Percentiles rank a stretch among this genome's conserved stretches.
Conservation (phyloP, 2,113 vertebrate genomes). For the Silurus glanis region DNA sequence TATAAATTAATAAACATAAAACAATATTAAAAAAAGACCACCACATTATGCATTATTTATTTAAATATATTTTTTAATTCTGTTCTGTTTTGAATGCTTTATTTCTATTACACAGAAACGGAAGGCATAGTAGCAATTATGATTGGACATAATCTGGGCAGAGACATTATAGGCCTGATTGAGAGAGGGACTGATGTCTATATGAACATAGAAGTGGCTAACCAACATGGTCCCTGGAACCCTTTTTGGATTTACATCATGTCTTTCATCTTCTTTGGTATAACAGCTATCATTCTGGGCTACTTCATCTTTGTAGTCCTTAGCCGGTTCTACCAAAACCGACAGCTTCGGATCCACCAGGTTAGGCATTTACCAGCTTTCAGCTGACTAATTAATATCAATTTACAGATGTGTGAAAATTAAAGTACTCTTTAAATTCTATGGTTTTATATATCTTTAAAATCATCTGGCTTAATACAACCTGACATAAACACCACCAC, state of each 20-base stretch:
- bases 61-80: neutral
- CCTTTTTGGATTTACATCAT: constrained; percentile 72
- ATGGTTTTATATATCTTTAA: too few relatives aligned
- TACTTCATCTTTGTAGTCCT: constrained; percentile 70
- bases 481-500: too few relatives aligned
- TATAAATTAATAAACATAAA: neutral
- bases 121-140: constrained; percentile 60
- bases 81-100: neutral
- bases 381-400: neutral
- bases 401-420: neutral
- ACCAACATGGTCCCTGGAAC: constrained; percentile 62
- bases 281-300: constrained; percentile 64
- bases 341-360: constrained; percentile 39
- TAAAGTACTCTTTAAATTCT: too few relatives aligned
- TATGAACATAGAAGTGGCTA: constrained; percentile 57
- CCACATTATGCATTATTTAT: neutral
- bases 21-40: neutral
- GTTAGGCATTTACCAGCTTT: constrained; percentile 21
- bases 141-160: constrained; percentile 66
- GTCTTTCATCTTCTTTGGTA: constrained; percentile 71
- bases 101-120: constrained; percentile 28
- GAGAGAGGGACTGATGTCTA: constrained; percentile 56
- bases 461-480: too few relatives aligned
- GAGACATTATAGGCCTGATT: constrained; percentile 55
- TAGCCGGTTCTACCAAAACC: constrained; percentile 62